A percentile compares a stretch with the other conserved stretches of the same genome.
phyloP scores from a whole-genome alignment of 2,797 vertebrate genomes.

The Lacerta bilineata region DNA sequence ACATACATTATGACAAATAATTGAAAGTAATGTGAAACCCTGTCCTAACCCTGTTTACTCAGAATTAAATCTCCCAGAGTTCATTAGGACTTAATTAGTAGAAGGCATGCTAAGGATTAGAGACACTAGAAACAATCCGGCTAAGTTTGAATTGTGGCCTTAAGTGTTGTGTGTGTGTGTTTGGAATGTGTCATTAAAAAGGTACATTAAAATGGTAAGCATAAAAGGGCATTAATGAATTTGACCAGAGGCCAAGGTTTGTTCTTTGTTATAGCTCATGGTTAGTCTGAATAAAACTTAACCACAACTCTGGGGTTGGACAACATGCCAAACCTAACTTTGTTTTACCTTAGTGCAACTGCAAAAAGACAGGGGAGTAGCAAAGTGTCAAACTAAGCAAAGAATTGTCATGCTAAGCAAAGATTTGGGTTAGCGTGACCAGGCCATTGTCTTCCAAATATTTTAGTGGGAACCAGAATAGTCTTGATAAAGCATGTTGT shows the following conservation, averaged over 20 bases:
- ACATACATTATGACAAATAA: neutral
- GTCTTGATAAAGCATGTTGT: neutral
- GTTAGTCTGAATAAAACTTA: no score
- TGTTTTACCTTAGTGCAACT: no score
- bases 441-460: neutral
- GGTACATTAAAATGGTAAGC: slow-evolving; percentile 55
- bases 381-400: neutral
- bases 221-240: slow-evolving; percentile 46
- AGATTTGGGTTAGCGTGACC: no score
- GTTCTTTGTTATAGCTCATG: no score
- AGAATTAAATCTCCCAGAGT: neutral
- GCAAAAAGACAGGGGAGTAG: no score
- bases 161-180: no score
- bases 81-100: neutral
- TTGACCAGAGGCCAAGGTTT: slow-evolving; percentile 36
- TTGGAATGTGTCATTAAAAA: slow-evolving; percentile 32
- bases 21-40: neutral
- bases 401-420: no score
- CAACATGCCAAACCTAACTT: no score
- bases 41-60: neutral
- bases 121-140: neutral
- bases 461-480: slow-evolving; percentile 6
- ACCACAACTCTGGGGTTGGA: no score
- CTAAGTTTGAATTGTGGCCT: neutral
- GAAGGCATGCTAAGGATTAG: neutral